Evolutionary conservation across 92 coral and sea anemone genomes (phyloP).

Genomic region (Chrysogorgia sp.): DNA sequence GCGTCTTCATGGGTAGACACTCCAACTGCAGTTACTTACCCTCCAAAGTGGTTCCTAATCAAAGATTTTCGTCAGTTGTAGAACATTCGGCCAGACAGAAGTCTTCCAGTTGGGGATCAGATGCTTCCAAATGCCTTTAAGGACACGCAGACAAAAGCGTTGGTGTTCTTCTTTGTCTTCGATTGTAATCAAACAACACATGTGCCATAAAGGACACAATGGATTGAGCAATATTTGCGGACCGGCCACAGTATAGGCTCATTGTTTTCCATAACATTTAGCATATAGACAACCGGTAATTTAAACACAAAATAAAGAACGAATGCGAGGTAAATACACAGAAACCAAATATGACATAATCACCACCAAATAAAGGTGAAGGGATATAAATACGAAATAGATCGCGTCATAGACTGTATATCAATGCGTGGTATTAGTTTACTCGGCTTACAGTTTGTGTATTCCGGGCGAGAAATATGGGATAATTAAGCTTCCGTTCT

Average conservation of each 20-base stretch:
- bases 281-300: constrained; percentile 4
- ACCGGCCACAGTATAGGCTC: not conserved
- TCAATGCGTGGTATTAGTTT: not conserved
- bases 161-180: constrained; percentile 24
- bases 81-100: not conserved
- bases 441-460: not conserved
- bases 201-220: constrained; percentile 23
- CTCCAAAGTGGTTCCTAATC: not conserved
- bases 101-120: constrained; percentile 10
- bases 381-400: not conserved
- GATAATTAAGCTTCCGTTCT: not conserved
- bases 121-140: not conserved
- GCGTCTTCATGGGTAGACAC: not conserved
- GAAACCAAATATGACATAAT: not conserved
- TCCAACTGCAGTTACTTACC: constrained; percentile 1
- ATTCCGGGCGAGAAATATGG: not conserved
- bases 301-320: constrained; percentile 16
- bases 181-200: constrained; percentile 37
- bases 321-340: too few species aligned
- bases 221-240: constrained; percentile 24
- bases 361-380: not conserved
- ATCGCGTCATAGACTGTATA: not conserved
- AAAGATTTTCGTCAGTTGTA: not conserved
- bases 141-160: not conserved
- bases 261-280: constrained; percentile 13